Evolutionary conservation across 1,140 invertebrate species (phyloP), one percentile per base, ranked within the genome.

Genomic region (Bacillus rossius): DNA sequence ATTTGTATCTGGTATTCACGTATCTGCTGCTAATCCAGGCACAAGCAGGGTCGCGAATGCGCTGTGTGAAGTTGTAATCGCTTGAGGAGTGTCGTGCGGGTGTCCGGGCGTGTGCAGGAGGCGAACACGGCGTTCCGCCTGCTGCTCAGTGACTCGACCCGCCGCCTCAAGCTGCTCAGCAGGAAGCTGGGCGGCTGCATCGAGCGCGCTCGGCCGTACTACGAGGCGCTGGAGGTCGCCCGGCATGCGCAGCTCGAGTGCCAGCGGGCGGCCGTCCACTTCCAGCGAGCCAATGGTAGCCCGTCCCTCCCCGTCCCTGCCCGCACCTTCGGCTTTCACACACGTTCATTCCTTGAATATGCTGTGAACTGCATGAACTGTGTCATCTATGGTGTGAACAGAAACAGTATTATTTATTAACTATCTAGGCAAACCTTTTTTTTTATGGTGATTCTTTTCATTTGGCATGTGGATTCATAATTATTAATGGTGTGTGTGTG

Each of bases 161-260:
- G 90, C 20, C 82, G 89, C 63, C 83, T 97, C 59, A 91, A 96
- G 67, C 75, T 83, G 42, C 79, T 94, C 54, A 85, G 86, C 1
- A 89, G 91, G 69, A 93, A 93, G 73, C 78, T 94, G 43, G 91
- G 92, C 29, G 82, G 80, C 64, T 94, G 87, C 72, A 93, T 97
- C 56, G 88, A 94, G 69, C 89, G 89, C 76, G 90, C 94, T 1
- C 76, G 92, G 58, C 92, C 94, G 8, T 98, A 95, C 74, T 96
- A 95, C 78, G 92, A 95, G 72, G 82, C 91, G 25, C 61, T 81
- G 29, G 81, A 85, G 63, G 74, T 81, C 47, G 84, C 87, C 1
- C 82, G 83, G 58, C 76, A 79, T 65, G 87, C 89, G 7, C 86
- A 93, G 65, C 73, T 83, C 25, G 87, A 93, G 69, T 92, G 91